These are phyloP conservation scores for Poeciliopsis occidentalis DNA, from an alignment of 2,113 vertebrate species.

Conservation along the genomic window DNA sequence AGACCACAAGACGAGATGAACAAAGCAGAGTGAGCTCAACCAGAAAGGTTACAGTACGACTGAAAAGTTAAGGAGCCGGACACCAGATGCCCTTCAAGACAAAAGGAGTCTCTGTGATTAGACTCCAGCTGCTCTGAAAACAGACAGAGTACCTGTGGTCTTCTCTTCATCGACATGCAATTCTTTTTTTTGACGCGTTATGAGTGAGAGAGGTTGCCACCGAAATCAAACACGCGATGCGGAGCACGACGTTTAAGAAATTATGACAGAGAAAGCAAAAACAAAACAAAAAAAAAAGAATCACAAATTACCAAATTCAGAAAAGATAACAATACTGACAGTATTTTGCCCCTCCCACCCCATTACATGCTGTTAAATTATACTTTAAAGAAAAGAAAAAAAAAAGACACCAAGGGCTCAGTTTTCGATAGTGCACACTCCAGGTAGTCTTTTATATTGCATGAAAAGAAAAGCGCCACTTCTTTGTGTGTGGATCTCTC, in stretches of 20 bases:
- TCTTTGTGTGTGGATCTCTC: constrained; percentile 24
- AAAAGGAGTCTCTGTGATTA: constrained; percentile 54
- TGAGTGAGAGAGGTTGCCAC: constrained; percentile 71
- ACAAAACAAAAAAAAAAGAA: not conserved
- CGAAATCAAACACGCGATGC: constrained; percentile 50
- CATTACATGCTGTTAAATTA: constrained; percentile 76
- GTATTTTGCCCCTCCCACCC: constrained; percentile 27
- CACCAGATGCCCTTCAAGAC: constrained; percentile 66
- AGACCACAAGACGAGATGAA: constrained; percentile 75
- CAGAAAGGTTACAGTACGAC: constrained; percentile 66
- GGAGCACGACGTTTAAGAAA: constrained; percentile 70
- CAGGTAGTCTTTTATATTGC: constrained; percentile 46
- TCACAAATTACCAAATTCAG: constrained; percentile 70
- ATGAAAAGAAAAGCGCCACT: constrained; percentile 34
- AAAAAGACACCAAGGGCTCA: constrained; percentile 57
- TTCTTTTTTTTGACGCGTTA: constrained; percentile 71
- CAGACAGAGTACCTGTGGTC: constrained; percentile 65
- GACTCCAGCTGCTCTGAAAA: constrained; percentile 65
- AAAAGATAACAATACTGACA: constrained; percentile 77
- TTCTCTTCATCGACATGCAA: constrained; percentile 75
- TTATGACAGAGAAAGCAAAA: constrained; percentile 35
- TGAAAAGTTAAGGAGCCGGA: constrained; percentile 67
- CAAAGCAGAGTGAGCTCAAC: constrained; percentile 64
- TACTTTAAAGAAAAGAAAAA: constrained; percentile 35
- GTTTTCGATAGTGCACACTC: constrained; percentile 70